Conservation (phyloP, 2,113 vertebrate genomes). For the Macquaria ambigua region DNA sequence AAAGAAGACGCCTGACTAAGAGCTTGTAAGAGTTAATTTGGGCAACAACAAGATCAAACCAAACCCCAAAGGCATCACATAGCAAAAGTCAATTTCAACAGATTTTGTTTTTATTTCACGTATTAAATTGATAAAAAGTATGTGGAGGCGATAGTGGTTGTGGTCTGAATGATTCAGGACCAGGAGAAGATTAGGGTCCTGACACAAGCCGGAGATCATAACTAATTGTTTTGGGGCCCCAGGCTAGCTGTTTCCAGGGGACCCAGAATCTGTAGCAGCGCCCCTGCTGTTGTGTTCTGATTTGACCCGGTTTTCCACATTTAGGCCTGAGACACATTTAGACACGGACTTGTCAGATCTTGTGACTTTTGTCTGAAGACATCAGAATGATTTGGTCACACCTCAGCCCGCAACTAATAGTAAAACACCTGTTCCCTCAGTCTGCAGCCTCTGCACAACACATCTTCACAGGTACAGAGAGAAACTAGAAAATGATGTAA, state of each 20-base stretch:
- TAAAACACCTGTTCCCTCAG: constrained; percentile 13
- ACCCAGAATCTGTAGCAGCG: neutral
- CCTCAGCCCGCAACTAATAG: neutral
- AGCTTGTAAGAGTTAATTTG: no score
- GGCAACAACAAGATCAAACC: neutral
- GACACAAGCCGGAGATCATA: neutral
- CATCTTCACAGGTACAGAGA: neutral
- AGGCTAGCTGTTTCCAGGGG: neutral
- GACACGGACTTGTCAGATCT: neutral
- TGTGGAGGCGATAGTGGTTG: neutral
- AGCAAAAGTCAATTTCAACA: neutral
- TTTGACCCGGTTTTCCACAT: neutral
- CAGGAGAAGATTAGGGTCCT: neutral
- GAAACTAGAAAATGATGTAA: neutral
- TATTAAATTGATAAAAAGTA: neutral
- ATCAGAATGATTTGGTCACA: neutral
- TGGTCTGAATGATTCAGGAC: neutral
- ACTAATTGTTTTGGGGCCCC: neutral
- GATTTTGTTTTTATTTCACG: neutral
- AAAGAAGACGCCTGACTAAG: no score
- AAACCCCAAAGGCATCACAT: neutral
- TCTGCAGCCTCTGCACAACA: neutral
- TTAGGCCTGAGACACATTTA: neutral
- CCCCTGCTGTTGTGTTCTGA: neutral
- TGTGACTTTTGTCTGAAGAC: neutral